Evolutionary conservation across 1,140 invertebrate genomes (phyloP), one percentile per base, ranked within the genome.

Genomic region (Antheraea pernyi): DNA sequence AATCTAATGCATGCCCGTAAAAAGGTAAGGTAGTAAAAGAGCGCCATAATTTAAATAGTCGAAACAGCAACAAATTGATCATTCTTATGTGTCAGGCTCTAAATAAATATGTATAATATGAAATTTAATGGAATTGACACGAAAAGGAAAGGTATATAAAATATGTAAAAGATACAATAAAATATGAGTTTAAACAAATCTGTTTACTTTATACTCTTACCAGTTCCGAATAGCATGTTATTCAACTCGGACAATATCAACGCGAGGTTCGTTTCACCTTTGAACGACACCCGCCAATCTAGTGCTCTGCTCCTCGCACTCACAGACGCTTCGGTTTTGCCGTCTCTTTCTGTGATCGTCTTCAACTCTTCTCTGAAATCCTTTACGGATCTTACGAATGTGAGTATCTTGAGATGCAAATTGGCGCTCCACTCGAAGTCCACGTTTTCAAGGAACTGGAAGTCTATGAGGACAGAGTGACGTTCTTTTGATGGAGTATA

Each of bases 361-460:
- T 66, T 78, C 65, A 91, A 71, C 9, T 89, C 84, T 39, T 78
- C 63, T 16, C 74, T 86, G 69, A 95, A 94, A 73, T 94, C 91
- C 77, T 91, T 90, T 58, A 95, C 91, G 65, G 95, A 94, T 76
- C 94, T 89, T 0, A 94, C 83, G 19, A 96, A 91, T 13, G 94
- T 94, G n/a, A 96, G 80, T 3, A 96, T 83, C 84, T 96, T 96
- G 72, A 96, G 93, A 79, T 97, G 96, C 69, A 96, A 92, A 79
- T 96, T 95, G 0, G 95, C 93, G 71, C 94, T 96, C 96, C 96
- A 97, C 69, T 93, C 93, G 69, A 94, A 92, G 59, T 94, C 93
- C 13, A 95, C 93, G 74, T 95, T 93, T 78, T 96, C 94, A 3
- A 94, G 85, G 19, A 96, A 93, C 70, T 95, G 94, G 39, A 96